These are phyloP conservation scores for Stichodactyla mertensii DNA, from an alignment of 64 coral and sea anemone genomes.

Conservation along the genomic window DNA sequence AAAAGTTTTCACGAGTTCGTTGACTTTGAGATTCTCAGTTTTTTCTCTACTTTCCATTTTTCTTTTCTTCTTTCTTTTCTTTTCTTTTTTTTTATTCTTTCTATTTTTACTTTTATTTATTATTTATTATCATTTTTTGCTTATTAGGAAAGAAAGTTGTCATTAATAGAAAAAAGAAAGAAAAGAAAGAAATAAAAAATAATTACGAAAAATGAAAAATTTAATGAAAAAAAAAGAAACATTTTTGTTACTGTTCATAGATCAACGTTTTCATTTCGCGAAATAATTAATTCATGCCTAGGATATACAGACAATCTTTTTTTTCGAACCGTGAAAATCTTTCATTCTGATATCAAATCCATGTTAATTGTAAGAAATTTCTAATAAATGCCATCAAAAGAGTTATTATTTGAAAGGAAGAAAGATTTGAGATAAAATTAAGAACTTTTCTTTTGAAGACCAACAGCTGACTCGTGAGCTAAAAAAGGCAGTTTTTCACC, in stretches of 20 bases:
- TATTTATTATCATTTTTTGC: not conserved
- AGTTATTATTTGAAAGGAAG: not conserved
- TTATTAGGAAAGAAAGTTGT: conserved; percentile 13
- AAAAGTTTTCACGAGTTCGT: too few species aligned
- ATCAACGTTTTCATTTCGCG: not conserved
- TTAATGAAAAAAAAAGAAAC: not conserved
- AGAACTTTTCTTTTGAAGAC: not conserved
- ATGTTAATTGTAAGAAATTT: not conserved
- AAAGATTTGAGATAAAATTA: not conserved
- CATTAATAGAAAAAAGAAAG: not conserved
- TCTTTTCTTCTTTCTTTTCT: not conserved
- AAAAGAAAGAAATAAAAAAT: not conserved
- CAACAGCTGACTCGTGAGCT: not conserved
- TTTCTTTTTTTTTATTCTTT: not conserved
- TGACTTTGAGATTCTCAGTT: too few species aligned
- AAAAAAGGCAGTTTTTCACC: conserved; percentile 1
- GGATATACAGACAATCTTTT: not conserved
- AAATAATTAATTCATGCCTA: not conserved
- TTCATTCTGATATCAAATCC: not conserved
- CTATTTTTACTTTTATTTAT: not conserved
- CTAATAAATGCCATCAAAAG: not conserved
- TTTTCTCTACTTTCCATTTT: too few species aligned
- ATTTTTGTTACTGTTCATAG: not conserved
- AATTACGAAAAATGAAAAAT: not conserved
- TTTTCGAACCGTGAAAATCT: not conserved